Evolutionary conservation across 2,113 vertebrate genomes (phyloP).

Genomic region (Gopherus evgoodei): DNA sequence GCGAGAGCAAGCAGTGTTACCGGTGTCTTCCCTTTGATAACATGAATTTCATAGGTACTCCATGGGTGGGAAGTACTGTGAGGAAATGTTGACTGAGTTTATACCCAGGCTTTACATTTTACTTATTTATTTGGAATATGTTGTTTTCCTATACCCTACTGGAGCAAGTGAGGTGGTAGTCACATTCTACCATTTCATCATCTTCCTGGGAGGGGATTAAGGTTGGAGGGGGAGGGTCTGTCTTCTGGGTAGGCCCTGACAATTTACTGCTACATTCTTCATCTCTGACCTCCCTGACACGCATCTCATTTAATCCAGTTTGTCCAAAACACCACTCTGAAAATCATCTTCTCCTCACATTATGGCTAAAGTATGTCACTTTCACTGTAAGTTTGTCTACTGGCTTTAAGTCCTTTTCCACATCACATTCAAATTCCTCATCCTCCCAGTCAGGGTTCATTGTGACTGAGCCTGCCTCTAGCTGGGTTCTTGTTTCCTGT

Average conservation of each 20-base stretch:
- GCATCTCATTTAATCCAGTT: not conserved
- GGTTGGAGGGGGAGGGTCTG: not conserved
- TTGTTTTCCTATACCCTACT: not conserved
- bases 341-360: not conserved
- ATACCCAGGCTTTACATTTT: not conserved
- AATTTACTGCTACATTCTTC: not conserved
- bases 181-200: not conserved
- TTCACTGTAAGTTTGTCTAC: not conserved
- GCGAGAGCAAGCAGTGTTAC: too few relatives aligned
- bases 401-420: not conserved
- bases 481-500: not conserved
- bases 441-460: not conserved
- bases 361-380: not conserved
- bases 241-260: not conserved
- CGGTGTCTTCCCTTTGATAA: not conserved
- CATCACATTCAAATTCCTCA: not conserved
- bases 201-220: not conserved
- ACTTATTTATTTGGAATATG: not conserved
- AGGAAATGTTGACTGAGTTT: not conserved
- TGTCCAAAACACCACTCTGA: not conserved
- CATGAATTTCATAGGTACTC: not conserved
- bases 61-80: not conserved
- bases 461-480: not conserved
- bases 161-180: not conserved
- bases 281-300: not conserved